Evolutionary conservation across 1,140 invertebrate species (phyloP).

Genomic region (Drosophila kepulauana): DNA sequence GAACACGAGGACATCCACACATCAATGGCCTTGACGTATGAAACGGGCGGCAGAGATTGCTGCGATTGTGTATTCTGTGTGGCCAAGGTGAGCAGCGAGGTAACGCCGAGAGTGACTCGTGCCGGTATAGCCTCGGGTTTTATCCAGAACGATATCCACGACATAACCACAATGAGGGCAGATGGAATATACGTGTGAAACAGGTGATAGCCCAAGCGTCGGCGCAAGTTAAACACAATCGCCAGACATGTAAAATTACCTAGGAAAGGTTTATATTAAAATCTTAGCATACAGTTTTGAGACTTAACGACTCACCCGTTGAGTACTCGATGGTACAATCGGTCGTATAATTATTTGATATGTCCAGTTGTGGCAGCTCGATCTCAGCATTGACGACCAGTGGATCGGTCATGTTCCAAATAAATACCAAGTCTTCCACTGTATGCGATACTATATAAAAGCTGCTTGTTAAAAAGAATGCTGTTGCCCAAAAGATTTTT

Average conservation of each 20-base stretch:
- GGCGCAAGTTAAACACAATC: conserved; percentile 92
- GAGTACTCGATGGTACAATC: conserved; percentile 96
- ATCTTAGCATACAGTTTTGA: background rate
- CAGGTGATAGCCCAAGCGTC: conserved; percentile 94
- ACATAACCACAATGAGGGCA: conserved; percentile 95
- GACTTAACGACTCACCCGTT: conserved; percentile 87
- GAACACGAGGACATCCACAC: conserved; percentile 97
- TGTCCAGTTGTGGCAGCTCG: conserved; percentile 94
- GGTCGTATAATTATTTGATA: conserved; percentile 94
- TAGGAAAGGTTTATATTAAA: conserved; percentile 60
- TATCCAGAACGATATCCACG: conserved; percentile 97
- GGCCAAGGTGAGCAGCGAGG: conserved; percentile 92
- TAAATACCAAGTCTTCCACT: conserved; percentile 93
- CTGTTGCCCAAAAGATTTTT: background rate
- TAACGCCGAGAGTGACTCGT: conserved; percentile 88
- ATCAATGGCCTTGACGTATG: conserved; percentile 96
- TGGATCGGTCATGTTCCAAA: conserved; percentile 95
- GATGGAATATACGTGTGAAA: conserved; percentile 97
- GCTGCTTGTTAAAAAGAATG: background rate
- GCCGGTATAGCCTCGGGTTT: conserved; percentile 94
- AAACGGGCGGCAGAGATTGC: conserved; percentile 95
- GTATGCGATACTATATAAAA: conserved; percentile 92
- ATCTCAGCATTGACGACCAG: conserved; percentile 94
- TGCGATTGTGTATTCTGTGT: conserved; percentile 96
- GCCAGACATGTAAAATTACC: conserved; percentile 95